Evolutionary conservation across 2,888 invertebrate genomes (phyloP).

Genomic region (Tenthredo amoena): DNA sequence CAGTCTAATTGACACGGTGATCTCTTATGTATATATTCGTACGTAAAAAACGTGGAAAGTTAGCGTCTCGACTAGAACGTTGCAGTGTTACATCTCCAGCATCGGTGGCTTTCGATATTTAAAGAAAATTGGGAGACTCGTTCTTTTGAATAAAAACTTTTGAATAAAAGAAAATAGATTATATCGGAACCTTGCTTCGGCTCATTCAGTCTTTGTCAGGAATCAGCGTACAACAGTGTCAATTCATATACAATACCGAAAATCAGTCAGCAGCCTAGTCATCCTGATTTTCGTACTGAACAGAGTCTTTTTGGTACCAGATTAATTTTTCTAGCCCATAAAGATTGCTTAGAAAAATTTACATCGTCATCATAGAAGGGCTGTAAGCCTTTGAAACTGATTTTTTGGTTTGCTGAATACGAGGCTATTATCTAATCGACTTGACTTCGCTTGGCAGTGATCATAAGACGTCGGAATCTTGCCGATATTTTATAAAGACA

Average conservation of each 20-base stretch:
- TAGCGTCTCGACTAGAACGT: constrained; percentile 8
- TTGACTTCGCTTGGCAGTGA: background rate
- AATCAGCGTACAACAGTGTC: background rate
- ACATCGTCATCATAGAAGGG: background rate
- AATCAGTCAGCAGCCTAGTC: background rate
- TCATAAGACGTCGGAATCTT: background rate
- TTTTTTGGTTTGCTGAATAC: background rate
- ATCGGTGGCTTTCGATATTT: constrained; percentile 20
- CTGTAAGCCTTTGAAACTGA: background rate
- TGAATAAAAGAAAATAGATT: too few species aligned
- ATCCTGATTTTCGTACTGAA: background rate
- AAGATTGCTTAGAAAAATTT: background rate
- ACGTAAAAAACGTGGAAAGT: constrained; percentile 19
- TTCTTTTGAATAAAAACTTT: background rate
- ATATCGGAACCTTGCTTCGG: background rate
- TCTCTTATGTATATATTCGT: background rate
- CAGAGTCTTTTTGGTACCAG: background rate
- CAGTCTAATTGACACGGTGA: constrained; percentile 12
- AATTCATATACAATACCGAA: background rate
- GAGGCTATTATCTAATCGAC: background rate
- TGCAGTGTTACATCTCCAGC: background rate
- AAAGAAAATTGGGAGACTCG: background rate
- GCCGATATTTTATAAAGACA: background rate
- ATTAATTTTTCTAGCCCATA: background rate
- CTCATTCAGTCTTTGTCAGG: background rate